Base-by-base conservation (phyloP, 2,888 invertebrate species). In the Chrysina gloriosa region DNA sequence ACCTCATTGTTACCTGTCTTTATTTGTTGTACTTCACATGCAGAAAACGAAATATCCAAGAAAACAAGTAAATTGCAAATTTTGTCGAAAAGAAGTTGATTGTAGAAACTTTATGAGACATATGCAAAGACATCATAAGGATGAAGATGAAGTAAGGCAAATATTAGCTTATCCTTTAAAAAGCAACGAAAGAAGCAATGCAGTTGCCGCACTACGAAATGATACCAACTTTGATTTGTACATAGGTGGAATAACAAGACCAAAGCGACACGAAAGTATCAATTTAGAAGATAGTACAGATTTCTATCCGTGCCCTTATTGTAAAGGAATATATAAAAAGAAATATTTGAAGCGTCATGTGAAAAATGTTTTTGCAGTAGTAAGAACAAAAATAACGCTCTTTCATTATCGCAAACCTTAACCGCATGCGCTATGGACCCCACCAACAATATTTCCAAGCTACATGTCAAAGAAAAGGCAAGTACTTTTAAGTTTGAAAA, bases 101-200 rank as follows among this genome's bases (percentile, higher is more conserved):
- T 61, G 68, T n/a, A 71, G 70, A 52, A 71, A 71, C 63, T 70
- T 70, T 56, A 45, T 39, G 14, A 39, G 71, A 9, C 70, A 70
- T 63, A 56, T 68, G 11, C 23, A 63, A 63, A 63, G 66, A 45
- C 21, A 70, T 7, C 61, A 70, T 61, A 11, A 11, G 11, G 11
- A 3, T n/a, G 66, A 45, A 54, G 48, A 52, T 6, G 70, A 70
- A 65, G 66, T 70, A 2, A 19, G 63, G 27, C 45, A 61, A 2
- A 61, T 70, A 25, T 14, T 68, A 9, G 9, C 31, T 31, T 50
- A 56, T n/a, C 61, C 68, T 6, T 54, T 63, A 45, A 70, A 70
- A 31, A 70, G 70, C 27, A 68, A 68, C 61, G 70, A 68, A 11
- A 71, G 70, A 58, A 25, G 56, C 14, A 58, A 63, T n/a, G 65